Evolutionary conservation across 2,797 vertebrate genomes (phyloP), one percentile per base, ranked within the genome.

Genomic region (Clarias laeviceps): DNA sequence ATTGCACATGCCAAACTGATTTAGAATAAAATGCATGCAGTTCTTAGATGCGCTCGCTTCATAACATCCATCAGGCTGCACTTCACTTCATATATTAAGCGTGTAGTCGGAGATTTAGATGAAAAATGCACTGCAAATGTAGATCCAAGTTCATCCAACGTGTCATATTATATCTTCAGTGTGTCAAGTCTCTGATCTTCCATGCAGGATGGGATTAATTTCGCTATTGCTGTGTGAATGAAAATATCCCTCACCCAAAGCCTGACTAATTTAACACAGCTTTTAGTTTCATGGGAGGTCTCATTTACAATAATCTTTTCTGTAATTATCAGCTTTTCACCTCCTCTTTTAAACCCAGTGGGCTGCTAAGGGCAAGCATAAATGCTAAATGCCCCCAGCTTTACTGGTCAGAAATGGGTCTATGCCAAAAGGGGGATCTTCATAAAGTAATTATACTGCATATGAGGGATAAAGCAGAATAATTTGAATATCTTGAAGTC

Each of bases 391-490:
- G 69, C 50, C 9, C 37, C 20, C 54, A 88, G 45, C 69, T 79
- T 57, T 69, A 69, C 65, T 82, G 80, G 80, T 32, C 80, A 59
- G 29, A 34, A 80, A 82, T 64, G 79, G 45, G 5, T 62, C 18
- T n/a, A 87, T 54, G 80, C 17, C 27, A 11, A 32, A 45, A 17
- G 40, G 20, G 29, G 22, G 84, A 74, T 68, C 85, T 86, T 81
- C 56, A 88, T 87, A n/a, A 73, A 85, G 85, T 86, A 84, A 88
- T 91, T 87, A 86, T 85, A 84, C 81, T 73, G 59, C 87, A 87
- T 77, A 84, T 65, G 85, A 85, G 70, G 80, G 57, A 77, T 87
- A 17, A 59, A 20, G 15, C 14, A 6, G 74, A 64, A 14, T 87
- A 34, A 77, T 87, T 80, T 80, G 72, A 90, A 88, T 45, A 88